These are phyloP conservation scores for Mesochorus sp. DNA, from an alignment of 2,888 invertebrate genomes.

Conservation along the genomic window DNA sequence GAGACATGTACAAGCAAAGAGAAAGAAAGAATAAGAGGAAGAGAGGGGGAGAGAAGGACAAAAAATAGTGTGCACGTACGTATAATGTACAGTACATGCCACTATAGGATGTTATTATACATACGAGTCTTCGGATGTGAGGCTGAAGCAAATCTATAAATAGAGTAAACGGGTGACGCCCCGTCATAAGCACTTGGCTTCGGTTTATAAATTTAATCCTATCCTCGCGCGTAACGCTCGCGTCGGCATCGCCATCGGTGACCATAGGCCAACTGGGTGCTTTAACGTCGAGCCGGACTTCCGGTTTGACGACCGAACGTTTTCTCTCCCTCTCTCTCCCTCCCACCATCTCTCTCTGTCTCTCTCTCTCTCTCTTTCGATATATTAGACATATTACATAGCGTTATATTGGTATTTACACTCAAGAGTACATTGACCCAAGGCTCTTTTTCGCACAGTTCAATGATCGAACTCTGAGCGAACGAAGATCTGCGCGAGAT, in stretches of 20 bases:
- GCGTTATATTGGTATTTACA: constrained; percentile 39
- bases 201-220: constrained; percentile 63
- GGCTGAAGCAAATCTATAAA: constrained; percentile 56
- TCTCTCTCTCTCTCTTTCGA: constrained; percentile 4
- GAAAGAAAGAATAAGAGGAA: neutral
- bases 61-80: constrained; percentile 2
- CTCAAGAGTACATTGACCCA: constrained; percentile 44
- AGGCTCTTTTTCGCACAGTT: constrained; percentile 31
- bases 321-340: constrained; percentile 6
- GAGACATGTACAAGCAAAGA: constrained; percentile 1
- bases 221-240: constrained; percentile 26
- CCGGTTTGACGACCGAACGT: constrained; percentile 48
- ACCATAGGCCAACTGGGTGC: constrained; percentile 51
- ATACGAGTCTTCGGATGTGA: constrained; percentile 8
- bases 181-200: constrained; percentile 64
- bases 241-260: constrained; percentile 30
- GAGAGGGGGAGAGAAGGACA: neutral
- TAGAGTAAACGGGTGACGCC: constrained; percentile 59
- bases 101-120: constrained; percentile 5
- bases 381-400: constrained; percentile 1
- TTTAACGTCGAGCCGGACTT: constrained; percentile 61
- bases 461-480: constrained; percentile 2
- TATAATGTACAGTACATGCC: neutral
- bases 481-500: constrained; percentile 2
- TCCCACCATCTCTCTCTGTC: no score